Percentiles rank a stretch among this genome's conserved stretches.
These are phyloP conservation scores for Halesus radiatus DNA, from an alignment of 1,140 invertebrate species.

Conservation along the genomic window DNA sequence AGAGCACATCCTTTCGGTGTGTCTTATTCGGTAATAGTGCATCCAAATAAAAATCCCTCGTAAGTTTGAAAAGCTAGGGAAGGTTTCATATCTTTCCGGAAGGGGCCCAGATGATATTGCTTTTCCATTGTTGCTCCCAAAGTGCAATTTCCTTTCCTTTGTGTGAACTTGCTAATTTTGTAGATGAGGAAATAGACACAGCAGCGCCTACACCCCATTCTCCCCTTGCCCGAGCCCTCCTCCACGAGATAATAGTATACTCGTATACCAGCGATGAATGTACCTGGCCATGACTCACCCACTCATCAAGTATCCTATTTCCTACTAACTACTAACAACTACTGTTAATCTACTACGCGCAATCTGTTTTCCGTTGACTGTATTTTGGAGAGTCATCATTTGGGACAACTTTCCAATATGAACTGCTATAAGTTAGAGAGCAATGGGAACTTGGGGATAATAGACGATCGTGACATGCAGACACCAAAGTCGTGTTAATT, in stretches of 20 bases:
- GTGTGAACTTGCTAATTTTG: background rate
- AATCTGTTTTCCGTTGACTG: conserved; percentile 21
- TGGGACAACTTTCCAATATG: too few species aligned
- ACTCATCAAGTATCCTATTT: conserved; percentile 37
- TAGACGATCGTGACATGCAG: too few species aligned
- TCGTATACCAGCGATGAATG: background rate
- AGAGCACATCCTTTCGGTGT: too few species aligned
- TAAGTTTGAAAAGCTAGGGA: too few species aligned
- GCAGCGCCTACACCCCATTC: background rate
- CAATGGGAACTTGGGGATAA: too few species aligned
- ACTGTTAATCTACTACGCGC: conserved; percentile 1
- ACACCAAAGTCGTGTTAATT: too few species aligned
- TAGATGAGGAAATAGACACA: conserved; percentile 14
- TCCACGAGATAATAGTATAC: background rate
- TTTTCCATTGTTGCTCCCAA: too few species aligned
- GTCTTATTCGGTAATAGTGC: too few species aligned
- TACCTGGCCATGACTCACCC: conserved; percentile 22
- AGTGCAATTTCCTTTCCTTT: background rate
- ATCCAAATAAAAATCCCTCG: too few species aligned
- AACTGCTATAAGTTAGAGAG: too few species aligned
- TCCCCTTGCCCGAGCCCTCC: background rate
- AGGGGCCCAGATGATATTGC: too few species aligned
- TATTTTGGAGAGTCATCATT: conserved; percentile 1
- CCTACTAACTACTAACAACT: conserved; percentile 25
- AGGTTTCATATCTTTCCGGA: too few species aligned